Evolutionary conservation across 2,113 vertebrate genomes (phyloP).

Genomic region (Bufo gargarizans): DNA sequence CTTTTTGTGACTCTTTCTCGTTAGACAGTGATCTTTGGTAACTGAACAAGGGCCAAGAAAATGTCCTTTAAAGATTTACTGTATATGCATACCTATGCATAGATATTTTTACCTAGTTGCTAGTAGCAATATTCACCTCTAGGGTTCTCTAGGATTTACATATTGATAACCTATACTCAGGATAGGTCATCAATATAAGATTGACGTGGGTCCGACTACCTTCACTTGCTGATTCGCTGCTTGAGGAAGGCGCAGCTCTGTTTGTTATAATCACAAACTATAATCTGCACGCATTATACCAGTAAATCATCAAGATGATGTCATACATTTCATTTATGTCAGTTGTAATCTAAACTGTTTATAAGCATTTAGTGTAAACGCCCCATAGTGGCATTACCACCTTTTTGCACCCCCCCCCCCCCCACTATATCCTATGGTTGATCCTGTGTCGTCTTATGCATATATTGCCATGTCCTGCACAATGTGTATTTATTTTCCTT

Average conservation of each 20-base stretch:
- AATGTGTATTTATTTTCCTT: no score
- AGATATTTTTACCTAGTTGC: background rate
- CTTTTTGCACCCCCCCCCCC: no score
- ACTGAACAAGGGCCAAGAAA: background rate
- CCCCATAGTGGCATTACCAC: no score
- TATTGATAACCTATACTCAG: no score
- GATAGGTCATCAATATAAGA: no score
- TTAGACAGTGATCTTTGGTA: background rate
- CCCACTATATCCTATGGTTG: no score
- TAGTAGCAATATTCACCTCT: background rate
- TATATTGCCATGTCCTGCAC: no score
- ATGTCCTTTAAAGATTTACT: background rate
- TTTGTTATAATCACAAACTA: background rate
- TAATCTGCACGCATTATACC: background rate
- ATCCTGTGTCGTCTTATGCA: no score
- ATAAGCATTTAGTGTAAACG: background rate
- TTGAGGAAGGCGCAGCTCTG: no score
- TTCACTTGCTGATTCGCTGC: no score
- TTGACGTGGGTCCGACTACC: no score
- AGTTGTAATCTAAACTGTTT: background rate
- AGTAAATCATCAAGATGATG: background rate
- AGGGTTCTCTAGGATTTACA: no score
- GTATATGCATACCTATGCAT: background rate
- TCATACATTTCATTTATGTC: background rate
- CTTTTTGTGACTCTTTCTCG: background rate